Evolutionary conservation across 1,140 invertebrate genomes (phyloP), one percentile per base, ranked within the genome.

Genomic region (Lucilia sericata): DNA sequence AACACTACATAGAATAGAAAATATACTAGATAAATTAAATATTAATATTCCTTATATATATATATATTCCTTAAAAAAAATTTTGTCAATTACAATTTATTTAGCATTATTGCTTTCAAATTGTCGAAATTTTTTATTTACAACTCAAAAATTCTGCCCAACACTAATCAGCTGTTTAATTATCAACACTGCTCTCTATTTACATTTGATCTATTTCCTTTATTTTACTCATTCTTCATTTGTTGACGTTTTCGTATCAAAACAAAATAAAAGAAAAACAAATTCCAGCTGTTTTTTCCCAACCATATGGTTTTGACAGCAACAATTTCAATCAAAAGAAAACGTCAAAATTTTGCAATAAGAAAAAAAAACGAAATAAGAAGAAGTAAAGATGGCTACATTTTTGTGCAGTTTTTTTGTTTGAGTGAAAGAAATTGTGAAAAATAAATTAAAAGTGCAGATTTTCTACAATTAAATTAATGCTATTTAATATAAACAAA

Each of bases 311-410:
- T 70, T 70, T 70, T 78, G 75, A 78, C 75, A 78, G 12, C 30
- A 17, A 14, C 5, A 60, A 12, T 25, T 70, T 25, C n/a, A 0
- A 9, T 21, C 9, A 25, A 70, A 70, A 55, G 51, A 7, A 78
- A 78, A 78, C 42, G 75, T 78, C 75, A 78, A 78, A 75, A 47
- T 47, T 19, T 78, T 78, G 75, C 75, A 78, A 19, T 19, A 78
- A 78, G 34, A 82, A 42, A 25, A 34, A 78, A 42, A 42, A 78
- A 30, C 25, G 25, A 30, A 42, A 42, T n/a, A 49, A 42, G 7
- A 78, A 34, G 9, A 78, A 82, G 81, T 60, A 55, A 82, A 82
- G 81, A 82, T 82, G 81, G 81, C 81, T 82, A 82, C 81, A 60
- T 55, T 55, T 82, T 60, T 30, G 42, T 78, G 34, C 42, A 78